These are phyloP conservation scores for Panopea generosa DNA, from an alignment of 2,888 invertebrate species.

Conservation along the genomic window DNA sequence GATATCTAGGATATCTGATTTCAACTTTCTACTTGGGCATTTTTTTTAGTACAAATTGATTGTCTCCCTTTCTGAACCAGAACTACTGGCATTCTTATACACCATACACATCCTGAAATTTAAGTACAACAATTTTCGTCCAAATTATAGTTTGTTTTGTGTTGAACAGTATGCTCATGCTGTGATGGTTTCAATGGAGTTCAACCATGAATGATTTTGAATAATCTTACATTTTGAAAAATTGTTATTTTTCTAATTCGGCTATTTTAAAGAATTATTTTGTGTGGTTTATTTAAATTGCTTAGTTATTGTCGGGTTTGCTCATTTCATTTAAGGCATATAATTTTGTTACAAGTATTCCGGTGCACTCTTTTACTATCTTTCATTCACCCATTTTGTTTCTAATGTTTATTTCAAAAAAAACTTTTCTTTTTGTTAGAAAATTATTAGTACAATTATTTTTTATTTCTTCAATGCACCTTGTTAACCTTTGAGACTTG, in stretches of 20 bases:
- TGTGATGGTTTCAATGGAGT: slow-evolving; percentile 24
- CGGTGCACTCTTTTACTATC: too few relatives aligned
- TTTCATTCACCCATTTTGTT: too few relatives aligned
- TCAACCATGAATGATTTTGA: slow-evolving; percentile 34
- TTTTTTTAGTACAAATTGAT: slow-evolving; percentile 20
- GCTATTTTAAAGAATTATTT: too few relatives aligned
- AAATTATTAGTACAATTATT: too few relatives aligned
- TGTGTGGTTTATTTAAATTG: not conserved
- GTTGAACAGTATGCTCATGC: slow-evolving; percentile 11
- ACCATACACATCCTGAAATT: slow-evolving; percentile 13
- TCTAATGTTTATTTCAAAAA: too few relatives aligned
- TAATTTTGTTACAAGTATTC: slow-evolving; percentile 26
- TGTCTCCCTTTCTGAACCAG: slow-evolving; percentile 21
- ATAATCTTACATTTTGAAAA: slow-evolving; percentile 16
- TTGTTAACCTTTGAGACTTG: not conserved
- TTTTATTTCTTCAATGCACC: too few relatives aligned
- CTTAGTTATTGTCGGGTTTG: slow-evolving; percentile 43
- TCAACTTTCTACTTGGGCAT: slow-evolving; percentile 21
- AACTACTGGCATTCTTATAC: slow-evolving; percentile 10
- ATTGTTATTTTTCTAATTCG: slow-evolving; percentile 53
- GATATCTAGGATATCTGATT: slow-evolving; percentile 16
- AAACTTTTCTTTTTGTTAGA: too few relatives aligned
- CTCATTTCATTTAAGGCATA: slow-evolving; percentile 34
- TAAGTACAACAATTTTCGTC: slow-evolving; percentile 38
- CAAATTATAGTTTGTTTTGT: slow-evolving; percentile 42